A percentile compares a stretch with the other conserved stretches of the same genome.
These are phyloP conservation scores for Laothoe populi DNA, from an alignment of 2,888 invertebrate species.

Conservation along the genomic window DNA sequence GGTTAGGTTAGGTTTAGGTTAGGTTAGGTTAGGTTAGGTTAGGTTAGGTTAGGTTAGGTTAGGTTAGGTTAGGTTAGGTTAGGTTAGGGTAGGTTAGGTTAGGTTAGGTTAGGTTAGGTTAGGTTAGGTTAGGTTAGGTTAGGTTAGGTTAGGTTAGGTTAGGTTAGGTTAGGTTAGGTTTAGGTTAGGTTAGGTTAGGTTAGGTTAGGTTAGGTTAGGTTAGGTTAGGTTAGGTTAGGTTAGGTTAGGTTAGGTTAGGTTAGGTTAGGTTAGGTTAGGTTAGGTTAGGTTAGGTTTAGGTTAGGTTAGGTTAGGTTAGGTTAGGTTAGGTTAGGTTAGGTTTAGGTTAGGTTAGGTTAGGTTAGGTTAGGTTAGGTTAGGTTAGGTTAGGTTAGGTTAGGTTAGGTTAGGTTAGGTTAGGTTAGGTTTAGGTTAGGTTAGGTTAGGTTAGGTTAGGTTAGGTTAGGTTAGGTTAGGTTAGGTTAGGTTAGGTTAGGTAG, in stretches of 20 bases:
- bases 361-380: conserved; percentile 29
- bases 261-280: conserved; percentile 29
- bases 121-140: conserved; percentile 35
- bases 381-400: conserved; percentile 34
- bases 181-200: conserved; percentile 38
- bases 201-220: conserved; percentile 30
- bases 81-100: conserved; percentile 39
- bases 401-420: conserved; percentile 35
- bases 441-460: conserved; percentile 36
- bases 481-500: conserved; percentile 35
- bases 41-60: conserved; percentile 24
- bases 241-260: conserved; percentile 28
- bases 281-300: no score
- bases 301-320: conserved; percentile 28
- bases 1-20: conserved; percentile 38
- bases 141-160: conserved; percentile 20
- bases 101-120: conserved; percentile 39
- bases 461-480: conserved; percentile 35
- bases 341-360: conserved; percentile 30
- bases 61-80: conserved; percentile 38
- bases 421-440: conserved; percentile 35
- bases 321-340: conserved; percentile 32
- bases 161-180: conserved; percentile 36
- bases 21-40: conserved; percentile 35
- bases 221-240: conserved; percentile 36